Evolutionary conservation across 2,888 invertebrate genomes (phyloP).

Genomic region (Thereva unica): DNA sequence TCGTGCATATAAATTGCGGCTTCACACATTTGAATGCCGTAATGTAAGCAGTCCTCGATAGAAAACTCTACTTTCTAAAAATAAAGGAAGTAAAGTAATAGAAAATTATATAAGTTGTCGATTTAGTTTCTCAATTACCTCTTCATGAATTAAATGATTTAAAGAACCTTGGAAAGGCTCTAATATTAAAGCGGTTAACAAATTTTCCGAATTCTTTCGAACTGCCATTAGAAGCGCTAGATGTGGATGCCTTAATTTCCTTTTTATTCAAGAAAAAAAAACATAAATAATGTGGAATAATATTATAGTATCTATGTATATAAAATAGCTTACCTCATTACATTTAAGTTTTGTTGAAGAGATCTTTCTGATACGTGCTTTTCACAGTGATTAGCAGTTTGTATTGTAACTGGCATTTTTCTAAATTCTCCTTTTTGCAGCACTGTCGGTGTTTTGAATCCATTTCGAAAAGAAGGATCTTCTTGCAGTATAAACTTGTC

Average conservation of each 20-base stretch:
- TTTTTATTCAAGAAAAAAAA: slow-evolving; percentile 42
- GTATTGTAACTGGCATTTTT: slow-evolving; percentile 1
- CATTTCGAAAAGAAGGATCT: neutral
- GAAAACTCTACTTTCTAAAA: slow-evolving; percentile 56
- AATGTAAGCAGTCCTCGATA: slow-evolving; percentile 48
- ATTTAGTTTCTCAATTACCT: slow-evolving; percentile 51
- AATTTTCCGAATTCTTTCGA: slow-evolving; percentile 56
- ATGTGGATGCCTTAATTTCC: slow-evolving; percentile 62
- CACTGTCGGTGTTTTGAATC: neutral
- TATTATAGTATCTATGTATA: neutral
- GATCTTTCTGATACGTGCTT: slow-evolving; percentile 8
- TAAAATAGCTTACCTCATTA: slow-evolving; percentile 18
- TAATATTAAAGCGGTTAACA: slow-evolving; percentile 59
- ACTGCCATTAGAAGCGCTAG: slow-evolving; percentile 62
- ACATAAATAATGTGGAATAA: neutral
- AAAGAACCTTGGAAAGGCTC: slow-evolving; percentile 60
- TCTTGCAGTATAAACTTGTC: neutral
- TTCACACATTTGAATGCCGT: slow-evolving; percentile 58
- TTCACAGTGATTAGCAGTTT: slow-evolving; percentile 1
- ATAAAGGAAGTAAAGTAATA: slow-evolving; percentile 10
- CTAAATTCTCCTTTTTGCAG: neutral
- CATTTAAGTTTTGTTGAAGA: slow-evolving; percentile 12
- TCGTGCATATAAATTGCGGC: slow-evolving; percentile 60
- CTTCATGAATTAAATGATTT: slow-evolving; percentile 58
- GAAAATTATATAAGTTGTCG: too few relatives aligned